Evolutionary conservation across 64 coral and sea anemone species (phyloP), one percentile per base, ranked within the genome.

Genomic region (Stylophora pistillata): DNA sequence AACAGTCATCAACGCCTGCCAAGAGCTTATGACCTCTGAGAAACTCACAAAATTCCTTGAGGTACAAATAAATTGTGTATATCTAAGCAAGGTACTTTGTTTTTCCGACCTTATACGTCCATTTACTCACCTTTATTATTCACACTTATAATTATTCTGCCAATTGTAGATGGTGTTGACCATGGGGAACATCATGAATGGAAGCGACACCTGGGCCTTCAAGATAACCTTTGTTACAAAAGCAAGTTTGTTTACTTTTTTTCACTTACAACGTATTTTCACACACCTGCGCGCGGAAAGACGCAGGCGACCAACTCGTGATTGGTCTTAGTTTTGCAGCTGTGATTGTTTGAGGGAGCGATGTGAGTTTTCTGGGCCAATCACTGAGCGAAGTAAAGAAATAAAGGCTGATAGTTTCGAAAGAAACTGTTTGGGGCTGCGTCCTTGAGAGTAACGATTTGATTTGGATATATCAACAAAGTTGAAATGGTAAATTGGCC

Each of bases 221-320:
- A 84, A 84, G 61, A 84, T 84, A 84, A 70, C 80, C 15, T 69
- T 84, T 84, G 80, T 84, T 69, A 84, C 80, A 26, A 84, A 84
- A 61, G 80, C 69, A 53, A 70, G 63, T 12, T 9, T 59, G n/a
- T 15, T 2, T 47, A 47, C 7, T 47, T 47, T 47, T 3, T 47
- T 47, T 1, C 37, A 47, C 37, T 47, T 7, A 47, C 7, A 47
- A 47, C 7, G 3, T 47, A 47, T 47, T 47, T 47, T 47, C 7
- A 47, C 0, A 47, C 37, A 7, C 37, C 37, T 7, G 3, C 3
- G 37, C 37, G 37, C 37, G 37, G 1, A 7, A 47, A 47, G 7
- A 47, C 37, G 37, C 0, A 47, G 37, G 37, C 7, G 37, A 47
- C 7, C 37, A 47, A 47, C 3, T 47, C 7, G 7, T 47, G 37